Conservation (phyloP, 2,113 vertebrate species). For the Ptyas mucosa region DNA sequence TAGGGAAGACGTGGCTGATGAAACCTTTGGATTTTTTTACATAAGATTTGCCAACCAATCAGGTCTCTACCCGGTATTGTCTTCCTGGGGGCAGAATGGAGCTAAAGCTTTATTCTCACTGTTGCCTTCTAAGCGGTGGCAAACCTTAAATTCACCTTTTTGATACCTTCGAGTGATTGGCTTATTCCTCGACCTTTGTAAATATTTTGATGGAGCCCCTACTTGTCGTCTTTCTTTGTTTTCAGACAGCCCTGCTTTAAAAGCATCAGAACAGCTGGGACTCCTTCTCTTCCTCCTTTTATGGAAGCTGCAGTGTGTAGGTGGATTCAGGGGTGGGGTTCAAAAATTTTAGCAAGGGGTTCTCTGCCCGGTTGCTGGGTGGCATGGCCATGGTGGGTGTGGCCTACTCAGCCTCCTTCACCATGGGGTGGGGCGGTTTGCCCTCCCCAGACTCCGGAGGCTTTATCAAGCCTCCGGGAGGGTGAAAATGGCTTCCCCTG, state of each 20-base stretch:
- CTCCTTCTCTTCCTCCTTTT: neutral
- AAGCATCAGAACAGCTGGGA: neutral
- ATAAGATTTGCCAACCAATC: slow-evolving; percentile 30
- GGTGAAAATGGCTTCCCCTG: too few species aligned
- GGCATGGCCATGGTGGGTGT: too few species aligned
- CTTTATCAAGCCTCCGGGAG: too few species aligned
- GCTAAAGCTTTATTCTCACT: neutral
- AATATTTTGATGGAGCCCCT: neutral
- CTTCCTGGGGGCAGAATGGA: neutral
- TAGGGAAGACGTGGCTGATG: slow-evolving; percentile 62
- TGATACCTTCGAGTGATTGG: neutral
- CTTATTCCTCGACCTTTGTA: neutral
- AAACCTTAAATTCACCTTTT: neutral
- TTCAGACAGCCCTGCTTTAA: neutral
- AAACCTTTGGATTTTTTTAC: slow-evolving; percentile 43
- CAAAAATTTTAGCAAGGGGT: too few species aligned
- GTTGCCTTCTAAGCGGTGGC: neutral
- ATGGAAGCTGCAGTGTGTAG: neutral
- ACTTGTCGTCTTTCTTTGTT: neutral
- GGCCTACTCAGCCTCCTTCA: too few species aligned
- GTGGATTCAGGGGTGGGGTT: too few species aligned
- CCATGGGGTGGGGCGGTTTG: too few species aligned
- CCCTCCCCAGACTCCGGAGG: too few species aligned
- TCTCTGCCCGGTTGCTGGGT: too few species aligned
- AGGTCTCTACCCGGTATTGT: neutral